A percentile compares a stretch with the other conserved stretches of the same genome.
phyloP scores from a whole-genome alignment of 2,888 invertebrate species.

The Ochlodes sylvanus region DNA sequence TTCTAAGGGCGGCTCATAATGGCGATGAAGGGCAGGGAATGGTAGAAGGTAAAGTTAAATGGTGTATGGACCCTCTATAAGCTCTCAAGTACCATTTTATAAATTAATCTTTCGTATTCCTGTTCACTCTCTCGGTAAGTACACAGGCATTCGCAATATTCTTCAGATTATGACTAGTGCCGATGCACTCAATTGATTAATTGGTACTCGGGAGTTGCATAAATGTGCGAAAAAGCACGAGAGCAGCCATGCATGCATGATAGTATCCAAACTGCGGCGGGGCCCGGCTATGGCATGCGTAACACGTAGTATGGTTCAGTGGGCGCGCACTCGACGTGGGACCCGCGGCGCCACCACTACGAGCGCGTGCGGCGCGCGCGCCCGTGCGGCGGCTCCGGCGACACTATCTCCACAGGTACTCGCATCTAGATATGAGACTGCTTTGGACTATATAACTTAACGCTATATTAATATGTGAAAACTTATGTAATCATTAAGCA shows the following conservation, averaged over 20 bases:
- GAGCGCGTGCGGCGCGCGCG: slow-evolving; percentile 92
- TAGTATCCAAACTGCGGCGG: slow-evolving; percentile 31
- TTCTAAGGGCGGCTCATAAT: not conserved
- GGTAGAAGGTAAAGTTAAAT: slow-evolving; percentile 19
- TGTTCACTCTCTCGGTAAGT: too few relatives aligned
- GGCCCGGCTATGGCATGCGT: slow-evolving; percentile 88
- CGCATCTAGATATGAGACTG: slow-evolving; percentile 1
- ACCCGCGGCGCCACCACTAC: slow-evolving; percentile 94
- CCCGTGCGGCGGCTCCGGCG: slow-evolving; percentile 87
- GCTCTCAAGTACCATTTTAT: slow-evolving; percentile 10
- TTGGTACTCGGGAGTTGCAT: slow-evolving; percentile 2
- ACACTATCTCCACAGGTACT: slow-evolving; percentile 86
- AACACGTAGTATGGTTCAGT: slow-evolving; percentile 79
- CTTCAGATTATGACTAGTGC: too few relatives aligned
- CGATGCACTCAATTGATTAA: not conserved
- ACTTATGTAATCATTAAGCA: too few relatives aligned
- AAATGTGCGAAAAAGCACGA: not conserved
- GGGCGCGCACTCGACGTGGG: slow-evolving; percentile 91
- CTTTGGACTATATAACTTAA: not conserved
- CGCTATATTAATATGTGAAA: too few relatives aligned
- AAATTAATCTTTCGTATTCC: too few relatives aligned
- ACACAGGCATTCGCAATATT: too few relatives aligned
- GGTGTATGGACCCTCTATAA: slow-evolving; percentile 4
- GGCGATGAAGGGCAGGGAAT: slow-evolving; percentile 28
- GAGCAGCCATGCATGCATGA: not conserved